Evolutionary conservation across 2,113 vertebrate genomes (phyloP), one percentile per base, ranked within the genome.

Genomic region (Penelope pileata): DNA sequence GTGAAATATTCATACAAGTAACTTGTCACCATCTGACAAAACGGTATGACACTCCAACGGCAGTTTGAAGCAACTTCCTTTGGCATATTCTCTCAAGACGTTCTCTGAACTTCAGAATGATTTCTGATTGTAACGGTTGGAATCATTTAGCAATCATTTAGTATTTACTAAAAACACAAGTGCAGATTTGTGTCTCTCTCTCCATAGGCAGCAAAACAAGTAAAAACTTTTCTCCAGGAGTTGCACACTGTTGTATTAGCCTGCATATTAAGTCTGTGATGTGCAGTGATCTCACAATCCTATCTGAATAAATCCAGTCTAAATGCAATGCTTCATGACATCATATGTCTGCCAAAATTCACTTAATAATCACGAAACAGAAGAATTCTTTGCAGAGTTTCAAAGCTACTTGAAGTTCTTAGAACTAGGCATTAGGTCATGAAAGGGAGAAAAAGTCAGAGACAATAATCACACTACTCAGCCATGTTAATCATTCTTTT

Each of bases 371-470:
- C 45, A 48, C 36, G 38, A 34, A 91, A 70, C 15, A 45, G 30
- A 91, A 75, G 17, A 89, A 74, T 56, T 83, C 45, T 43, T 92
- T 72, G 36, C 40, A 75, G 50, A 7, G 17, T 53, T 90, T 85
- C 79, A 88, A 66, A 68, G 79, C 17, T 83, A 58, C 30, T 92
- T 74, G 60, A 84, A 60, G 34, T 50, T 84, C 45, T 84, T 69
- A 70, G 40, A 85, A 68, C 47, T 36, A 82, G 21, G 12, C 29
- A 60, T 48, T 58, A 79, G 64, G 50, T 66, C 38, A 68, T n/a
- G 34, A 23, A 64, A 92, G 2, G 7, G 9, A 29, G 15, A 11
- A 86, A 86, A 86, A 47, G 18, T 56, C 16, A 79, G 60, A 64
- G 30, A 68, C 22, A 79, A 82, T 53, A 89, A 23, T 23, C 50